phyloP scores from a whole-genome alignment of 2,113 vertebrate species.

The Sterrhoptilus dennistouni region DNA sequence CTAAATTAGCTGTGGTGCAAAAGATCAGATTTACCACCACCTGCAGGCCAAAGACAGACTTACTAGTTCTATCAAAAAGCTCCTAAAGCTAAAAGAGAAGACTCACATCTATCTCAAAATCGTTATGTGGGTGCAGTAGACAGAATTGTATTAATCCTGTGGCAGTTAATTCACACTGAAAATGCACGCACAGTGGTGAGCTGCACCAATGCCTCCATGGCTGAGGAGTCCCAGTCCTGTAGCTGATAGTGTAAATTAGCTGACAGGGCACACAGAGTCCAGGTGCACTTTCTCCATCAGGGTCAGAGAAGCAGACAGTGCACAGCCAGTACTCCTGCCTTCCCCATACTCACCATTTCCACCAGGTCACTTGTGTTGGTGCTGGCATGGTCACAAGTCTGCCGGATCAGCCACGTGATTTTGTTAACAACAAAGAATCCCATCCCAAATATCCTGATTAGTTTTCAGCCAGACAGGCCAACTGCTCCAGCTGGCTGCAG shows the following conservation, averaged over 20 bases:
- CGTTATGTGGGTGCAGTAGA: neutral
- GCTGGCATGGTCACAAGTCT: neutral
- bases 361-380: neutral
- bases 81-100: neutral
- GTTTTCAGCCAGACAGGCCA: neutral
- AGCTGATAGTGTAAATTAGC: neutral
- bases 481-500: neutral
- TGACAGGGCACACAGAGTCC: accelerated
- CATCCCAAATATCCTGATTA: neutral
- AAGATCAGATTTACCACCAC: neutral
- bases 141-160: neutral
- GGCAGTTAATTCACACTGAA: neutral
- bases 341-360: neutral
- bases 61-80: neutral
- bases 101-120: neutral
- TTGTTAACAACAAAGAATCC: neutral
- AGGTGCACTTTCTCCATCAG: neutral
- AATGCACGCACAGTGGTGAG: neutral
- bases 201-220: neutral
- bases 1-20: neutral
- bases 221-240: neutral
- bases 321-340: accelerated
- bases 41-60: neutral
- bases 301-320: neutral
- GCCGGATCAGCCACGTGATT: neutral